Conservation (phyloP, 2,888 invertebrate species). For the Agrotis clavis region DNA sequence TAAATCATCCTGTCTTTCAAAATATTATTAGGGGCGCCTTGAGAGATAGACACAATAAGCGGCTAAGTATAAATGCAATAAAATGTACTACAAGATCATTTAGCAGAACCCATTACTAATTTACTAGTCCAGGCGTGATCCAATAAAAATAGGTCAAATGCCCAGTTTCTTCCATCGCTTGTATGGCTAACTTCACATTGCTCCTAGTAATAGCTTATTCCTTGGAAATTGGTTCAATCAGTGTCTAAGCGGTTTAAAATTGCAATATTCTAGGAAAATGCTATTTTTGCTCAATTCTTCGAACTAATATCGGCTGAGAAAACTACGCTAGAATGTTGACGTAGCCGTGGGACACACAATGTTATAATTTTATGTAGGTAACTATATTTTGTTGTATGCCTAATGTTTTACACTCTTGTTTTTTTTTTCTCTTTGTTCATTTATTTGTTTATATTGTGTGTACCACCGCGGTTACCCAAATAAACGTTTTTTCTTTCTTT, state of each 20-base stretch:
- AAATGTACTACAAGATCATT: background rate
- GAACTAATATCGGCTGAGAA: background rate
- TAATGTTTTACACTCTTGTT: too few species aligned
- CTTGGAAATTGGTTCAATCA: slow-evolving; percentile 5
- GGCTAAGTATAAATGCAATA: too few species aligned
- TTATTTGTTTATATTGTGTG: too few species aligned
- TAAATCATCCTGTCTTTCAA: too few species aligned
- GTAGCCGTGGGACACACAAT: too few species aligned
- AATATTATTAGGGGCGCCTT: too few species aligned
- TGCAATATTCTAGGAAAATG: background rate
- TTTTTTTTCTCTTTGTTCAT: too few species aligned
- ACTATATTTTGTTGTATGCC: too few species aligned
- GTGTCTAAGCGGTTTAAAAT: slow-evolving; percentile 2
- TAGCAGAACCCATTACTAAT: too few species aligned
- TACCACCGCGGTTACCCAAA: too few species aligned
- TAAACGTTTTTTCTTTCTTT: too few species aligned
- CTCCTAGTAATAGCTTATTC: background rate
- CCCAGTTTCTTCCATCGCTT: background rate
- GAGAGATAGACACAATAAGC: background rate
- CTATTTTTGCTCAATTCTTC: background rate
- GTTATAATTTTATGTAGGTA: too few species aligned
- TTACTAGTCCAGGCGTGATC: background rate
- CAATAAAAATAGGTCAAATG: slow-evolving; percentile 1
- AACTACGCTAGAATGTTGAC: background rate
- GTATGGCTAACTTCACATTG: background rate